Evolutionary conservation across 2,113 vertebrate species (phyloP), one percentile per base, ranked within the genome.

Genomic region (Nerophis lumbriciformis): DNA sequence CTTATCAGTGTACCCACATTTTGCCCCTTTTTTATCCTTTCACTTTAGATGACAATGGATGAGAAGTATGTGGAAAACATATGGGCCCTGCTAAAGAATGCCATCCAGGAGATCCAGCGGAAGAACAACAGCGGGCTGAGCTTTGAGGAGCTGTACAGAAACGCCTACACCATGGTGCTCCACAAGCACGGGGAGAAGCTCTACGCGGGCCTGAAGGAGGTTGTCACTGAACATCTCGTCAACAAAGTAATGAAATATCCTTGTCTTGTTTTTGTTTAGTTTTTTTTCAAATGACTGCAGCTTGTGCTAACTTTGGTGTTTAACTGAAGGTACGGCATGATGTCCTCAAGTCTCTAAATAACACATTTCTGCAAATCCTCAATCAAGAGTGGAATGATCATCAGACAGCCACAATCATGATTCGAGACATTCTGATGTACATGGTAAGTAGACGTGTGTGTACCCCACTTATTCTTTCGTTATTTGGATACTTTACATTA

Each of bases 51-150:
- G 94, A 97, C 95, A 76, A 97, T 98, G 94, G 96, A 99, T 91
- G 96, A 98, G 83, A 96, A 95, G 90, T 97, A 98, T 83, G 96
- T 98, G 63, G 96, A 98, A 86, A 98, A 94, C 90, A 98, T 99
- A 89, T 99, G 96, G 96, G 94, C 96, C 88, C 93, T 98, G 78
- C 90, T 99, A 36, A 99, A 96, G 90, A 97, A 97, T 67, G 97
- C 97, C 87, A 97, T 99, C 77, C 97, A 98, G 83, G 95, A 97
- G 87, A 99, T 99, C 83, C 97, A 97, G 90, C 91, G 94, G 79
- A 98, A 98, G 89, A 97, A 97, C 91, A 98, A 97, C 84, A 96
- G 94, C 45, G 94, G 94, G 47, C 90, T 98, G 75, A 96, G 94
- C 85, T 98, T 94, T 88, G 93, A 94, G 84, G 95, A 96, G 88